Base-by-base conservation (phyloP, 2,797 vertebrate genomes). In the Sparidentex hasta region DNA sequence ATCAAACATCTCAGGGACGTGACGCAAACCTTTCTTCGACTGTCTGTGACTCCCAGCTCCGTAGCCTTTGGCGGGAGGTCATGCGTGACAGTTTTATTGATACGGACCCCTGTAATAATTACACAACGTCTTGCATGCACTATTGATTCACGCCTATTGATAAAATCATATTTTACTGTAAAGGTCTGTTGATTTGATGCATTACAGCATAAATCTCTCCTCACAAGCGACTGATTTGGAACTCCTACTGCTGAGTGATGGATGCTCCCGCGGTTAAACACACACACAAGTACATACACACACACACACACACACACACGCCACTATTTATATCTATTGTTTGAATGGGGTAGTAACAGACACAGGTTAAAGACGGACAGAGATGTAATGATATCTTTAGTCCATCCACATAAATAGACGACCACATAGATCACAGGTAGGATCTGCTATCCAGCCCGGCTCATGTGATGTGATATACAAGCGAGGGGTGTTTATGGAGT, bases 101-200 rank as follows among this genome's bases (percentile, higher is more conserved):
- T 94, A 95, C 82, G 81, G 90, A 91, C 90, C 91, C 86, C 90
- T 88, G 84, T 93, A 94, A 95, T 95, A 95, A 95, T 96, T 95
- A 95, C 91, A 93, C 91, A 86, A 90, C 75, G 63, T 83, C 88
- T 87, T 83, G 86, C 91, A 92, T 94, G 93, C 91, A 92, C 89
- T 95, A 96, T 95, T 91, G 95, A 96, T 95, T 27, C 90, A 87
- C 77, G 71, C 80, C 82, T 95, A 96, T 95, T 95, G 96, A 96
- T 95, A 92, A 93, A 94, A 92, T 95, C 91, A 95, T 95, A 95
- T 95, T 96, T 95, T 95, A 94, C 91, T 92, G 92, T 93, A 95
- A 92, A 94, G 93, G 90, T 93, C 91, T 94, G 93, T 93, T 91
- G 90, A 93, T 92, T 91, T 92, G 91, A 94, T 90, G 80, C 84